Evolutionary conservation across 64 coral and sea anemone species (phyloP).

Genomic region (Montipora foliosa): DNA sequence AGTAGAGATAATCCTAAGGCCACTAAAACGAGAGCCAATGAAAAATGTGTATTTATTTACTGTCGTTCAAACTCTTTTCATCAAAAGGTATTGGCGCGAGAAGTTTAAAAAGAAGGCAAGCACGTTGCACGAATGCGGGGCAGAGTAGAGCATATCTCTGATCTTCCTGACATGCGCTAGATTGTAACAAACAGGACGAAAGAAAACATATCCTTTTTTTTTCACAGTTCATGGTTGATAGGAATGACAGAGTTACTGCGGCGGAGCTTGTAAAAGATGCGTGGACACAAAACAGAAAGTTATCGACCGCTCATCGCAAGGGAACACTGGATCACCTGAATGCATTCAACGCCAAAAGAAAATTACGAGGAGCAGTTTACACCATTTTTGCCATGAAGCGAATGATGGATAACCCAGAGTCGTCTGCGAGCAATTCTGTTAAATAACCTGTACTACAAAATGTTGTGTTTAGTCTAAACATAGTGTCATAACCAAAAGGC

Average conservation of each 20-base stretch:
- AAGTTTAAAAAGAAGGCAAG: too few relatives aligned
- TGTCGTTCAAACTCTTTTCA: too few relatives aligned
- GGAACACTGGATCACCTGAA: slow-evolving; percentile 74
- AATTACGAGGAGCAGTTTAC: slow-evolving; percentile 73
- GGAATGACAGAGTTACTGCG: slow-evolving; percentile 65
- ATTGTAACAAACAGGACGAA: neutral
- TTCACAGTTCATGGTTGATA: slow-evolving; percentile 66
- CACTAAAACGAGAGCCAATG: too few relatives aligned
- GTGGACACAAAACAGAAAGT: slow-evolving; percentile 65
- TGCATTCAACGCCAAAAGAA: slow-evolving; percentile 80
- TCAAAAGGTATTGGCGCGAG: too few relatives aligned
- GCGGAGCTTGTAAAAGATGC: slow-evolving; percentile 56
- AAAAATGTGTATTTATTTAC: too few relatives aligned
- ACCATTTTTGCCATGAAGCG: slow-evolving; percentile 78
- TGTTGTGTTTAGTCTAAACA: neutral
- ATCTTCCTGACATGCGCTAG: too few relatives aligned
- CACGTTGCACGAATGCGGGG: too few relatives aligned
- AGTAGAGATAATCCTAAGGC: too few relatives aligned
- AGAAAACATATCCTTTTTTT: neutral
- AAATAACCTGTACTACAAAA: neutral
- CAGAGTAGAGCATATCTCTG: too few relatives aligned
- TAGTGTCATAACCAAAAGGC: too few relatives aligned
- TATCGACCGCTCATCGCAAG: slow-evolving; percentile 71
- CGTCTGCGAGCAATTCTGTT: slow-evolving; percentile 9
- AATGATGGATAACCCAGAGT: slow-evolving; percentile 57